Conservation (phyloP, 92 coral and sea anemone genomes). For the Phenganax marumi region DNA sequence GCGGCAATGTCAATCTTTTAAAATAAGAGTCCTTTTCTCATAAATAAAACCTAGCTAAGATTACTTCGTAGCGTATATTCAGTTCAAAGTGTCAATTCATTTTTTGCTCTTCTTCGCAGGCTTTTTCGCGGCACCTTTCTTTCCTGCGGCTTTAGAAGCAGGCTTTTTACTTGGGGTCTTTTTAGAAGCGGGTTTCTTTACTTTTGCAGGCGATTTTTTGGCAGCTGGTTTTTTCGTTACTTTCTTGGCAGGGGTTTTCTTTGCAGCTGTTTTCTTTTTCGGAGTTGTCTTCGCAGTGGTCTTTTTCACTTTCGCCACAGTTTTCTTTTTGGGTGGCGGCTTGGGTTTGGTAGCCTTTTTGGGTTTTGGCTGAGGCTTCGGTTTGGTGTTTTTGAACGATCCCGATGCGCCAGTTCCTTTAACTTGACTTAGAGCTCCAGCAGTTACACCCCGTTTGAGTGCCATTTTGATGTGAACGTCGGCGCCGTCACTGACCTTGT, state of each 20-base stretch:
- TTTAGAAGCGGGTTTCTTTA: slow-evolving; percentile 38
- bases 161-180: neutral
- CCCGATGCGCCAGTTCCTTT: slow-evolving; percentile 96
- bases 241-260: slow-evolving; percentile 59
- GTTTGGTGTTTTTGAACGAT: slow-evolving; percentile 75
- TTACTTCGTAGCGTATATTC: slow-evolving; percentile 12
- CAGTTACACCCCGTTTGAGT: slow-evolving; percentile 59
- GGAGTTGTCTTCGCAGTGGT: slow-evolving; percentile 12
- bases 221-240: slow-evolving; percentile 12
- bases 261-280: slow-evolving; percentile 55
- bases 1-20: slow-evolving; percentile 22
- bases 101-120: slow-evolving; percentile 50
- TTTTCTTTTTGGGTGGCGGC: slow-evolving; percentile 53
- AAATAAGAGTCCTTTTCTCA: slow-evolving; percentile 21
- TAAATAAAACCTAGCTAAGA: slow-evolving; percentile 41
- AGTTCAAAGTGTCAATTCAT: slow-evolving; percentile 43
- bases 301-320: slow-evolving; percentile 44
- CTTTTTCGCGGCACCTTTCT: slow-evolving; percentile 41
- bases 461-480: slow-evolving; percentile 61
- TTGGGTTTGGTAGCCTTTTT: slow-evolving; percentile 54
- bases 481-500: slow-evolving; percentile 65
- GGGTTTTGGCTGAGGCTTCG: slow-evolving; percentile 47
- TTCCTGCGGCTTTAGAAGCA: neutral
- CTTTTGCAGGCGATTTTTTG: slow-evolving; percentile 15
- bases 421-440: slow-evolving; percentile 55